Conservation (phyloP, 2,888 invertebrate genomes). For the Dysmachus trigonus region DNA sequence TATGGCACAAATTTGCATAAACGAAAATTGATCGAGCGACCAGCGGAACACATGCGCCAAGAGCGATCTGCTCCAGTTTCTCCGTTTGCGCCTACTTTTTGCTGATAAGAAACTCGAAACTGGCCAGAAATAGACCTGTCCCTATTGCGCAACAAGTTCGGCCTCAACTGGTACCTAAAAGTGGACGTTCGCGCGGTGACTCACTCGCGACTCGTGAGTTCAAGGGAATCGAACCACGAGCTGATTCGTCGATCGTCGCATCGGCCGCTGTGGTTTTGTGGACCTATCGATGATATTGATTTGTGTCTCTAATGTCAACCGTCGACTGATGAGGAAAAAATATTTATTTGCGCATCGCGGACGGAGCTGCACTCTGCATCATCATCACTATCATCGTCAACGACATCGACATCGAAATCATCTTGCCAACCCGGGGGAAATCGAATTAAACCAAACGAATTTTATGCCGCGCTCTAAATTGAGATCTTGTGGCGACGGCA, state of each 20-base stretch:
- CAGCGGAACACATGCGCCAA: neutral
- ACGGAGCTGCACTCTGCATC: neutral
- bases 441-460: neutral
- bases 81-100: neutral
- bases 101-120: conserved; percentile 15
- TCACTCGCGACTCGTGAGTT: neutral
- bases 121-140: conserved; percentile 4
- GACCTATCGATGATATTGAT: neutral
- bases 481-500: neutral
- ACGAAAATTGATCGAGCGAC: neutral
- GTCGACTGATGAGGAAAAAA: neutral
- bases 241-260: no score
- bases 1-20: neutral
- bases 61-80: neutral
- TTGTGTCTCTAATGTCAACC: neutral
- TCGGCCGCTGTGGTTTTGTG: neutral
- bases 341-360: neutral
- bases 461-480: neutral
- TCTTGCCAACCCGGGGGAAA: neutral
- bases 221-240: neutral
- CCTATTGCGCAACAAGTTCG: neutral
- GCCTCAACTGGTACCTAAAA: neutral
- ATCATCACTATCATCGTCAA: no score
- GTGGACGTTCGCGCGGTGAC: neutral
- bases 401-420: no score